phyloP scores from a whole-genome alignment of 2,113 vertebrate species.

The Aldabrachelys gigantea region DNA sequence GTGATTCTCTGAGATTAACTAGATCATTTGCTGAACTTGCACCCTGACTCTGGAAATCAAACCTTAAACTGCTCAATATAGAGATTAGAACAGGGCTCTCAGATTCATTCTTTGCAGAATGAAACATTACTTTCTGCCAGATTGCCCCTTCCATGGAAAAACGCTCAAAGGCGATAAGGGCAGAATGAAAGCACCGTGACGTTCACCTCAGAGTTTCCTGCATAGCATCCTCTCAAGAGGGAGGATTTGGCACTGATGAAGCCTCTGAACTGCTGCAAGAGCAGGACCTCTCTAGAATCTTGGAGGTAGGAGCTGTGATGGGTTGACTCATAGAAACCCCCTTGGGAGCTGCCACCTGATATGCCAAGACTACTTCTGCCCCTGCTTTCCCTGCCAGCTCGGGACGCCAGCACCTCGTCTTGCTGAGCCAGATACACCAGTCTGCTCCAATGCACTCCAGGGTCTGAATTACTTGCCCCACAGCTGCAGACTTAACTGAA shows the following conservation, averaged over 20 bases:
- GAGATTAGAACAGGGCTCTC: background rate
- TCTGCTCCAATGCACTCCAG: too few species aligned
- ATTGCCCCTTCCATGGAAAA: background rate
- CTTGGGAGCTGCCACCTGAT: too few species aligned
- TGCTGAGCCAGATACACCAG: too few species aligned
- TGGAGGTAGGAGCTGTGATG: background rate
- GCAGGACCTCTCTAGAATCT: background rate
- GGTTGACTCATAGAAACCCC: too few species aligned
- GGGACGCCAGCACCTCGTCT: too few species aligned
- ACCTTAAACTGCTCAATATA: background rate
- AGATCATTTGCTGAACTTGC: background rate
- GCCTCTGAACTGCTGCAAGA: background rate
- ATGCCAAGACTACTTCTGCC: too few species aligned
- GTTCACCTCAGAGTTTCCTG: background rate
- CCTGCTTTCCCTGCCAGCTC: too few species aligned
- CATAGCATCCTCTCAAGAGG: background rate
- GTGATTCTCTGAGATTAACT: constrained; percentile 16
- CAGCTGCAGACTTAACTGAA: too few species aligned
- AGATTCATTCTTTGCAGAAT: background rate
- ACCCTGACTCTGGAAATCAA: background rate
- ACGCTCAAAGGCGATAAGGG: background rate
- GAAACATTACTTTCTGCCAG: background rate
- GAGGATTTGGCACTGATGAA: background rate
- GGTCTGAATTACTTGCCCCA: too few species aligned
- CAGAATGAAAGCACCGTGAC: background rate